Conservation (phyloP, 2,113 vertebrate genomes). For the Orthonyx spaldingii region DNA sequence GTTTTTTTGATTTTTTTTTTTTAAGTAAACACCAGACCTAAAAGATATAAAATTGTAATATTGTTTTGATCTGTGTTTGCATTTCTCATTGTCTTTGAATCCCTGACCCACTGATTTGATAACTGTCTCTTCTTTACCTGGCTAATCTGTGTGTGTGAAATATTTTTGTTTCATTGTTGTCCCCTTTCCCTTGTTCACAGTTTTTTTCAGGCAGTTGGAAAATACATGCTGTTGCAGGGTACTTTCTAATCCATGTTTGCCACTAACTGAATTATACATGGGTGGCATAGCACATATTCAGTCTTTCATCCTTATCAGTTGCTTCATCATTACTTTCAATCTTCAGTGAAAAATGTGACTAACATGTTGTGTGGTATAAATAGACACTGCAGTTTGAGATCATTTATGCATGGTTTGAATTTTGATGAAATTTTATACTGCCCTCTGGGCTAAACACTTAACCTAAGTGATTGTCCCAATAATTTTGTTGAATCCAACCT, state of each 20-base stretch:
- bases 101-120: neutral
- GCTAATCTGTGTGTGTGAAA: neutral
- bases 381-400: constrained; percentile 61
- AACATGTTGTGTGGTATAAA: constrained; percentile 66
- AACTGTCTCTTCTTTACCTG: neutral
- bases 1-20: neutral
- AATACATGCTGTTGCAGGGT: neutral
- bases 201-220: constrained; percentile 12
- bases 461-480: constrained; percentile 69
- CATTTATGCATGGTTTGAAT: constrained; percentile 68
- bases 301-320: constrained; percentile 62
- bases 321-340: constrained; percentile 57
- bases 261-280: constrained; percentile 55
- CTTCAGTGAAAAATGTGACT: constrained; percentile 59
- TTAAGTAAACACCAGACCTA: neutral
- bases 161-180: neutral
- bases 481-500: constrained; percentile 66
- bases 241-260: constrained; percentile 28
- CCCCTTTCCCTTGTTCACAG: neutral
- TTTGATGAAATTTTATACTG: constrained; percentile 70
- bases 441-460: constrained; percentile 71
- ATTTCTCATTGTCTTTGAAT: neutral
- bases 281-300: constrained; percentile 45
- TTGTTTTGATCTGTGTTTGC: neutral
- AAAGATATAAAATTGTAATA: neutral